Percentiles rank a stretch among this genome's conserved stretches.
Evolutionary conservation across 2,113 vertebrate species (phyloP).

Genomic region (Forbesichthys papilliferus): DNA sequence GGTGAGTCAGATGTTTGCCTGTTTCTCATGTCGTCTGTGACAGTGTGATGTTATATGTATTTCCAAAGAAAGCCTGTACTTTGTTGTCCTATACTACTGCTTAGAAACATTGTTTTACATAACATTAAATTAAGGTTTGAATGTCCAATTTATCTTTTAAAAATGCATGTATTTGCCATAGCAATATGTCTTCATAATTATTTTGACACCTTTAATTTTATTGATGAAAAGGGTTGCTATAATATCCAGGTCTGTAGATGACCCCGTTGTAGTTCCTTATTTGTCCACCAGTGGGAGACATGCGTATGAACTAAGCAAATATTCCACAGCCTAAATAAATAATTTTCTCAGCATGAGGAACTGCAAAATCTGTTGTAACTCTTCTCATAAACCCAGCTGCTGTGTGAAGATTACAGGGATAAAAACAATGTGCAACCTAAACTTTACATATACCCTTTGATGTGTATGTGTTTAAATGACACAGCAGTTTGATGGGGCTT

Average conservation of each 20-base stretch:
- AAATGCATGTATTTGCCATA: slow-evolving; percentile 23
- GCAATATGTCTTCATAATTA: background rate
- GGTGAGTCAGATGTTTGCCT: background rate
- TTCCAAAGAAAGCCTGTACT: background rate
- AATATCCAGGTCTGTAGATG: background rate
- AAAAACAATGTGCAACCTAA: background rate
- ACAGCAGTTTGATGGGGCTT: background rate
- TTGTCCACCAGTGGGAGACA: slow-evolving; percentile 37
- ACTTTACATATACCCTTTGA: background rate
- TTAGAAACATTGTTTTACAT: background rate
- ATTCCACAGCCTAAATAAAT: no score
- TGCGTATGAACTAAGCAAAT: background rate
- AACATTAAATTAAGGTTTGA: slow-evolving; percentile 5
- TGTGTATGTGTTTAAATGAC: slow-evolving; percentile 6
- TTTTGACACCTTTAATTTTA: background rate
- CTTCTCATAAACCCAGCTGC: background rate
- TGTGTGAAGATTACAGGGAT: background rate
- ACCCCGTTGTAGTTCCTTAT: background rate
- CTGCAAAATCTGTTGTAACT: background rate
- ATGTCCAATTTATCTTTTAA: slow-evolving; percentile 54
- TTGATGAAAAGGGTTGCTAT: background rate
- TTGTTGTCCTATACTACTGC: background rate
- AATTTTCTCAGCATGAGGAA: no score
- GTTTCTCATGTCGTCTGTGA: background rate
- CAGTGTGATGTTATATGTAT: background rate